Evolutionary conservation across 53 echinoderm and acorn worm genomes (phyloP), one percentile per base, ranked within the genome.

Genomic region (Echinarachnius parma): DNA sequence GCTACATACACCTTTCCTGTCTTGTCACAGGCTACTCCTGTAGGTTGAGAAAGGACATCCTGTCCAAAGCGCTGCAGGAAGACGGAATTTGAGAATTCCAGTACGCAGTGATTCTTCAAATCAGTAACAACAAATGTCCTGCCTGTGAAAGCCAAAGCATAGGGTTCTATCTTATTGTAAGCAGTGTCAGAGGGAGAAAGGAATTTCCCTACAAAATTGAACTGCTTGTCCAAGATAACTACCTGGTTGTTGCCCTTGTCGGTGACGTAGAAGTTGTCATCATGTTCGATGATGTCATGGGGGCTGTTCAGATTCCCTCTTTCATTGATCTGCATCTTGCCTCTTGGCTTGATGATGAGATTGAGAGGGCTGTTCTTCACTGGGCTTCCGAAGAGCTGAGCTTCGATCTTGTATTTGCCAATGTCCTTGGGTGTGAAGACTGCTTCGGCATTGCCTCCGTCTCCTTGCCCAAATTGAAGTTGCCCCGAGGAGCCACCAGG

Each of bases 281-380:
- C 83, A 26, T 67, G 67, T 69, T 77, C 49, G 20, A 56, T 61
- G 31, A 83, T 67, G 52, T 83, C 83, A 59, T 83, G 83, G n/a
- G 77, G 61, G 7, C 56, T 30, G 9, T 72, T 72, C 25, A 72
- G 39, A 35, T 25, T 39, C 21, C 66, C 33, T 42, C 34, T 66
- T 22, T 77, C 37, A 21, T 77, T 61, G 26, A 83, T 37, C 39
- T 54, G 77, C 48, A 59, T 22, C 13, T 20, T 39, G 35, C 83
- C 83, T 39, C 83, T 77, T 26, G 83, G 83, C 19, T 48, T 59
- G 21, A 59, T 77, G 15, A 83, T 50, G 35, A 83, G 19, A n/a
- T 59, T 66, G 2, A 67, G 83, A 64, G 83, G 83, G 28, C 77
- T 77, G 50, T 83, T 83, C 59, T 83, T 83, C 9, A 83, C 69